Base-by-base conservation (phyloP, 1,140 invertebrate species). In the Hermetia illucens region DNA sequence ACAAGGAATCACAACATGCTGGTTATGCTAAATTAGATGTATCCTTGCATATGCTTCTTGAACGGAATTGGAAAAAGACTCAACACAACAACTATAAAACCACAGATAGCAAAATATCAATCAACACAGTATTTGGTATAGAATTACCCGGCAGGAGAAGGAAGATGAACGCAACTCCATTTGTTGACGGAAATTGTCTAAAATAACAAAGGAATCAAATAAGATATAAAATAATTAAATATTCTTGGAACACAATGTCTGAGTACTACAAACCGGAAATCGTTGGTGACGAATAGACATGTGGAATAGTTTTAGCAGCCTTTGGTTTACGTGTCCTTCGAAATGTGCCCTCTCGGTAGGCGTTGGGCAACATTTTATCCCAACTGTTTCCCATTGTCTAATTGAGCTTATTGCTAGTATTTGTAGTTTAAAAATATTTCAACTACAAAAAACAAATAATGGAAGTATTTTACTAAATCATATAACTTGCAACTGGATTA, bases 151-250 rank as follows among this genome's bases (percentile, higher is more conserved):
- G 46, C 50, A 55, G 42, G 53, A 48, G 36, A 56, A 57, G 38
- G 53, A 57, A 34, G 52, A 57, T 37, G 54, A 56, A 41, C 54
- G 54, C 40, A 49, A 44, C 43, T 56, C 54, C 54, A 57, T n/a
- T n/a, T n/a, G n/a, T n/a, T n/a, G n/a, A n/a, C n/a, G n/a, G n/a
- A n/a, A n/a, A n/a, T n/a, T n/a, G n/a, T n/a, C n/a, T n/a, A n/a
- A n/a, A n/a, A n/a, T n/a, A n/a, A n/a, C n/a, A n/a, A n/a, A n/a
- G n/a, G n/a, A n/a, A n/a, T n/a, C n/a, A n/a, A n/a, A n/a, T n/a
- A n/a, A n/a, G n/a, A n/a, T n/a, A n/a, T n/a, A n/a, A n/a, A n/a
- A n/a, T n/a, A n/a, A n/a, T n/a, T n/a, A n/a, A n/a, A n/a, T n/a
- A n/a, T n/a, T n/a, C n/a, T n/a, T n/a, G n/a, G 35, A 44, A 36